Evolutionary conservation across 92 coral and sea anemone genomes (phyloP), one percentile per base, ranked within the genome.

Genomic region (Bergia sp.): DNA sequence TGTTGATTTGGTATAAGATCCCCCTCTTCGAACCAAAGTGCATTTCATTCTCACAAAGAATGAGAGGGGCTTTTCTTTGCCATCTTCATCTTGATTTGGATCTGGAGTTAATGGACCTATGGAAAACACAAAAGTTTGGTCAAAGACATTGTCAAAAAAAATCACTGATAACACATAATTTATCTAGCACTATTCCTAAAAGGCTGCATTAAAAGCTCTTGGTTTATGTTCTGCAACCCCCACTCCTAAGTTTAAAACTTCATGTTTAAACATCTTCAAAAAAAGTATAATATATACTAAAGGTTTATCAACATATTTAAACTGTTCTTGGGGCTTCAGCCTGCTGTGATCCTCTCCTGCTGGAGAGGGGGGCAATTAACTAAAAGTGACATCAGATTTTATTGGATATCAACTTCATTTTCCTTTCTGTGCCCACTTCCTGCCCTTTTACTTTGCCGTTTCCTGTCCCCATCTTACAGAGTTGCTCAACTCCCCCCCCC

Each of bases 21-120:
- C 98, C 44, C 98, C 96, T 90, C 98, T 83, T 61, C 98, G 86
- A 5, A 95, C 98, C 50, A 95, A 90, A 15, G 98, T 95, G 49
- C 98, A 95, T 88, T 95, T 95, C 98, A 95, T 95, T 80, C 98
- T 91, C 65, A 95, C 45, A 84, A 95, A 93, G 93, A 95, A 95
- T 12, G 98, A 92, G 21, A 89, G 74, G 47, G 97, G 95, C 81
- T 91, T 90, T 15, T 77, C 77, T 69, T 76, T 57, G 37, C 20
- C 7, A 11, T 89, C 73, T 6, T 1, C 10, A 1, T 43, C 86
- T 16, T 36, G 85, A 1, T 2, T 50, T 55, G 75, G 77, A 65
- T 57, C 90, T 86, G 94, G 57, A 77, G 85, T 74, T 9, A 67
- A 50, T 80, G 94, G 44, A 71, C 89, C 79, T 53, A 37, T 40